Percentiles rank a stretch among this genome's conserved stretches.
Conservation (phyloP, 2,888 invertebrate species). For the Ennomos fuscantarius region DNA sequence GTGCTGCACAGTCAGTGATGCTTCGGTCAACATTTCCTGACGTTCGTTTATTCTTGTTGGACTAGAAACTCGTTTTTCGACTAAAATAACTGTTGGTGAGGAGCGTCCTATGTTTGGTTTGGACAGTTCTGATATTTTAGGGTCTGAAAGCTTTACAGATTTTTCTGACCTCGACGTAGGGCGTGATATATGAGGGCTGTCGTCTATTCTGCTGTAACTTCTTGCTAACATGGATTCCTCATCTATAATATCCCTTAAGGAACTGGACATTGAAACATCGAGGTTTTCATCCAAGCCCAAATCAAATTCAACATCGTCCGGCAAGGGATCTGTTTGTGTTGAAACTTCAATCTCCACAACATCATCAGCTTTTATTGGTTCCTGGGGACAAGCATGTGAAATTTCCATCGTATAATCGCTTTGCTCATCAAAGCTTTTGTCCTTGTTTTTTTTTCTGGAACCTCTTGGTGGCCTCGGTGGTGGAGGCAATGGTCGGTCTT, state of each 20-base stretch:
- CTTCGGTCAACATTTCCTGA: conserved; percentile 87
- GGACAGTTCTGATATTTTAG: conserved; percentile 82
- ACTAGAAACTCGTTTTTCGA: conserved; percentile 86
- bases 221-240: conserved; percentile 83
- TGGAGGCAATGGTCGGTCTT: conserved; percentile 93
- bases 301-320: conserved; percentile 90
- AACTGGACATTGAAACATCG: conserved; percentile 78
- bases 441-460: conserved; percentile 71
- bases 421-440: conserved; percentile 51
- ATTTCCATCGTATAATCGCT: conserved; percentile 43
- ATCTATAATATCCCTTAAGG: conserved; percentile 74
- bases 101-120: conserved; percentile 84
- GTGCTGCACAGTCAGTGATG: conserved; percentile 87
- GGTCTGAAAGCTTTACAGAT: conserved; percentile 83
- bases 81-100: conserved; percentile 86
- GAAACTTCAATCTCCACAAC: conserved; percentile 90
- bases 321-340: conserved; percentile 94
- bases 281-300: conserved; percentile 79
- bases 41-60: conserved; percentile 85
- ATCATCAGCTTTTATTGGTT: conserved; percentile 57
- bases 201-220: conserved; percentile 78
- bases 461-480: conserved; percentile 93
- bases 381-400: conserved; percentile 43
- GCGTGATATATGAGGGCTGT: conserved; percentile 74
- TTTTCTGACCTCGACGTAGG: conserved; percentile 85